Evolutionary conservation across 2,888 invertebrate genomes (phyloP), one percentile per base, ranked within the genome.

Genomic region (Resseliella maxima): DNA sequence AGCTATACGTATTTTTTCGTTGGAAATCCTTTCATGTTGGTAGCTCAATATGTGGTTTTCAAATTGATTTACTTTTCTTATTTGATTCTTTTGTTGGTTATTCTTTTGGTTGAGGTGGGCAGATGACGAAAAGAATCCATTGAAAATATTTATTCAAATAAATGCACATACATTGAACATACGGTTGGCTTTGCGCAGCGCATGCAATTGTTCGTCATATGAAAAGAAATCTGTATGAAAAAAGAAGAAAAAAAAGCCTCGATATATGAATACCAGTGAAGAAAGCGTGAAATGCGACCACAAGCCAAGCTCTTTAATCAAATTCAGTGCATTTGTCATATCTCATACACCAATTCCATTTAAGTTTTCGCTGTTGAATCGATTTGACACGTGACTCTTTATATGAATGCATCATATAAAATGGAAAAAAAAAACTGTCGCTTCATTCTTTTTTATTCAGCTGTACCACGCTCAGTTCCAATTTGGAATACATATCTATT

Each of bases 341-440:
- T 72, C 72, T 72, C 72, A 72, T 72, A 72, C 72, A 72, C 72
- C 27, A 72, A 72, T 72, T 72, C 72, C 31, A 72, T 72, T 72
- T 31, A 31, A 31, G 31, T 15, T 72, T 72, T 72, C 72, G 72
- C 72, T 35, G 72, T 35, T 72, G 72, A 31, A 72, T 72, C 72
- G 72, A 72, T 72, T 72, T 72, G 72, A 72, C 72, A 72, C 72
- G 72, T 72, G 72, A 72, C 72, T 72, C 72, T 72, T 72, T 15
- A 3, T 31, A 72, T 35, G 15, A 18, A 12, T 72, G 72, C 72
- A 72, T 72, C 31, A 31, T 15, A 6, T 24, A 59, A 59, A 59
- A 5, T 59, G 27, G 24, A 24, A 27, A 72, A 72, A 72, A 31
- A 72, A 59, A 59, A 59, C 5, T 24, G 24, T 24, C 59, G 24